Evolutionary conservation across 1,140 invertebrate genomes (phyloP).

Genomic region (Antheraea pernyi): DNA sequence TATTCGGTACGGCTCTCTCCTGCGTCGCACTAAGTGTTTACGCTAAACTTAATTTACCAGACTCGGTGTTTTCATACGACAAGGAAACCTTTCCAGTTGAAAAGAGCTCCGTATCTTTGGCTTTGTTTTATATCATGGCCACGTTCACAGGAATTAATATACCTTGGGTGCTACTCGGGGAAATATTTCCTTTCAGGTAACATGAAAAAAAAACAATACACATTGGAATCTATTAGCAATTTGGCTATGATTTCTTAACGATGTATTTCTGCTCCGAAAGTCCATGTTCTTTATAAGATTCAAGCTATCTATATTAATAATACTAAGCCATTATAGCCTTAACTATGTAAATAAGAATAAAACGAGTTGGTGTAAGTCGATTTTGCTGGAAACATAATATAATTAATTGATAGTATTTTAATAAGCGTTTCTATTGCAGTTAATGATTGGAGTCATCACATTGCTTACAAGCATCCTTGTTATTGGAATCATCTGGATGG

Average conservation of each 20-base stretch:
- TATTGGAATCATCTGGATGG: conserved; percentile 79
- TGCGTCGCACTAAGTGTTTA: conserved; percentile 49
- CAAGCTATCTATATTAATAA: too few species aligned
- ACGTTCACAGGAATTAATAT: conserved; percentile 53
- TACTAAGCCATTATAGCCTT: too few species aligned
- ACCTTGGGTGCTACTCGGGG: conserved; percentile 65
- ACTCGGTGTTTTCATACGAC: conserved; percentile 58
- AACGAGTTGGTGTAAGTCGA: too few species aligned
- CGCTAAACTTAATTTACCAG: conserved; percentile 38
- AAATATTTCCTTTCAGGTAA: conserved; percentile 69
- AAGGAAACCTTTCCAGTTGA: conserved; percentile 49
- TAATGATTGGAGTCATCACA: conserved; percentile 65
- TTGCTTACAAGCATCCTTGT: conserved; percentile 48
- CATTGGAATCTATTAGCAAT: too few species aligned
- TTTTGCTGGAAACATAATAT: too few species aligned
- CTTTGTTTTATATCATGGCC: conserved; percentile 52
- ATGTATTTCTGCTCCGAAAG: too few species aligned
- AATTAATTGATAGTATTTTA: too few species aligned
- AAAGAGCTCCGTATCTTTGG: conserved; percentile 46
- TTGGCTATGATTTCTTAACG: too few species aligned
- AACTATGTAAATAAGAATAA: too few species aligned
- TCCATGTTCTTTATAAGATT: too few species aligned
- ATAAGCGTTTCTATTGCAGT: conserved; percentile 39
- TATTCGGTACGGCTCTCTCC: conserved; percentile 43
- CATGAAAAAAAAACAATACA: too few species aligned